Evolutionary conservation across 2,113 vertebrate species (phyloP), one percentile per base, ranked within the genome.

Genomic region (Ammodytes dubius): DNA sequence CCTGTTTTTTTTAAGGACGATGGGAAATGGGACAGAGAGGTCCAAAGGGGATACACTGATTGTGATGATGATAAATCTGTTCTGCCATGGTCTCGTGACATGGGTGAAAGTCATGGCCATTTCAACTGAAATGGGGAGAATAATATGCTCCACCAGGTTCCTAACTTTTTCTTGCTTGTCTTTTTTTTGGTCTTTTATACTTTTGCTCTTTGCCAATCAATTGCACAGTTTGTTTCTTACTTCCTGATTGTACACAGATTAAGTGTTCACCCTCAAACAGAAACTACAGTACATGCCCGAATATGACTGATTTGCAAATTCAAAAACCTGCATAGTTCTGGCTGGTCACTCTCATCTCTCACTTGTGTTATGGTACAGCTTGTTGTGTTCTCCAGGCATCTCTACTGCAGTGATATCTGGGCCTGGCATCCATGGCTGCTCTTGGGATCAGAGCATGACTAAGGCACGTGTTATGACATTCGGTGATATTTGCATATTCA

Each of bases 401-500:
- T 17, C 54, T 65, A 58, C 64, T 77, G 70, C 54, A 84, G 27
- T 13, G 58, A 88, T 85, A 70, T 68, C 82, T 78, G 27, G 27
- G 13, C 81, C 81, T 80, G 88, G 68, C 67, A 54, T 63, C 66
- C 66, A 27, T 46, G 39, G 71, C 79, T 59, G 49, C 68, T 89
- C 70, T 77, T 46, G 46, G 27, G 72, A 92, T 92, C 88, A 87
- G 42, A 54, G 45, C 43, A 74, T 92, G 90, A 93, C 88, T 91
- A 85, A 91, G 58, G 60, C 74, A 68, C 75, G 85, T 91, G 91
- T 91, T 91, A 70, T 93, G 92, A 93, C 93, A 94, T 80, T 88
- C 75, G 19, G 64, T 89, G 86, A 75, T 88, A 93, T 93, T 93
- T 94, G 70, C 89, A 94, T 94, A 92, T 91, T 91, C 81, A 92